Base-by-base conservation (phyloP, 2,113 vertebrate genomes). In the Psephotus haematonotus region DNA sequence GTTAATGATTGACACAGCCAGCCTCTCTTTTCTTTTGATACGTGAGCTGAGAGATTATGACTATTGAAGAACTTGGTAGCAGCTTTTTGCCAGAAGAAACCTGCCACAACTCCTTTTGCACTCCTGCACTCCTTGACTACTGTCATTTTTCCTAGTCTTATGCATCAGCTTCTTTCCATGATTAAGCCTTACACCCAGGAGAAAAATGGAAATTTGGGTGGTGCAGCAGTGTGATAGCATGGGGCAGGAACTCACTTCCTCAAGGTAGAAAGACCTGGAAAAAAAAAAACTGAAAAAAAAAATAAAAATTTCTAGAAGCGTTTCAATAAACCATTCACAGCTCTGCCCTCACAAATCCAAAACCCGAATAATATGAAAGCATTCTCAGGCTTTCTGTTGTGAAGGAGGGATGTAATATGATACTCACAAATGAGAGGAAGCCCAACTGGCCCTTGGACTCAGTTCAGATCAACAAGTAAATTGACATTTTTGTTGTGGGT, bases 101-200 rank as follows among this genome's bases (percentile, higher is more conserved):
- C 1, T 23, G 16, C 5, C 9, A 16, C 5, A 64, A 20, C 50
- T 33, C 33, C 27, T 60, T 50, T 85, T 50, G 46, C 5, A 17
- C 14, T 79, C 20, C 17, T 53, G 4, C 11, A 47, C 13, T 63
- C 18, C 10, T 72, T 75, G 33, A 25, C 28, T 63, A 2, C 11
- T 59, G 5, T 23, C 4, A 43, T 25, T 46, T 43, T 49, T n/a
- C 20, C 39, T 29, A 57, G 24, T 4, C 31, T 80, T 41, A 62
- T 0, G 0, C 5, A 9, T 47, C 20, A 87, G 16, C 1, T 78
- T 35, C 43, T 76, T 65, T 60, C 27, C 13, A 17, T 27, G 3
- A 2, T 17, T 41, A 46, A 60, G 7, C 76, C 33, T 37, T 39
- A 13, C 2, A n/a, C 8, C 3, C 23, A 65, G 41, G 28, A 33